These are phyloP conservation scores for Cynopterus sphinx DNA, from an alignment of 2,797 vertebrate species.

Conservation along the genomic window DNA sequence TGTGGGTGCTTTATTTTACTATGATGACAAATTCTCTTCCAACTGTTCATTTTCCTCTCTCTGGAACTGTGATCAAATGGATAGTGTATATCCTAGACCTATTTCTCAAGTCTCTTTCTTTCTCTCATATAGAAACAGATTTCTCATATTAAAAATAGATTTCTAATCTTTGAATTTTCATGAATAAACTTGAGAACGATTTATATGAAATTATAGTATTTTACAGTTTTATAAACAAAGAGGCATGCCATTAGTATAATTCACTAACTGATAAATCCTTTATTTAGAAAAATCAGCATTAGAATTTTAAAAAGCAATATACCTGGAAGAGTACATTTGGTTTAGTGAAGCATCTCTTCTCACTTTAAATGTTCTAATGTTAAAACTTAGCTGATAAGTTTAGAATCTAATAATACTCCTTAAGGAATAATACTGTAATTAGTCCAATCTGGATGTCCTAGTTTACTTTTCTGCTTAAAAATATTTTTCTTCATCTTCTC, in stretches of 20 bases:
- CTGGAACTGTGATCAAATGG: background rate
- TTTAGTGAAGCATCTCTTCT: slow-evolving; percentile 46
- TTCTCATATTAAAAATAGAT: background rate
- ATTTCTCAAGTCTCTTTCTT: slow-evolving; percentile 30
- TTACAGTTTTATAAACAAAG: slow-evolving; percentile 34
- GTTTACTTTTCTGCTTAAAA: slow-evolving; percentile 74
- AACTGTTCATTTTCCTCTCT: background rate
- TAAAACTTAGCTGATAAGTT: slow-evolving; percentile 75
- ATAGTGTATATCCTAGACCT: background rate
- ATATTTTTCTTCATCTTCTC: slow-evolving; percentile 59
- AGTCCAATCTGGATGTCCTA: slow-evolving; percentile 73
- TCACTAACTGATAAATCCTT: background rate
- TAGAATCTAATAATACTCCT: slow-evolving; percentile 77
- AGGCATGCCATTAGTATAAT: slow-evolving; percentile 4
- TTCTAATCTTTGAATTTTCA: slow-evolving; percentile 17
- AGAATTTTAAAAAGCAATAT: background rate
- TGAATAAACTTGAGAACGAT: background rate
- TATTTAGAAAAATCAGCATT: slow-evolving; percentile 33
- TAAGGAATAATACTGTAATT: slow-evolving; percentile 74
- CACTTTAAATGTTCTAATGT: slow-evolving; percentile 54
- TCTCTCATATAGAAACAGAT: background rate
- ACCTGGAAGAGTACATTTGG: slow-evolving; percentile 29
- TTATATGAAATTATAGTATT: slow-evolving; percentile 4
- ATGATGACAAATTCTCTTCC: background rate
- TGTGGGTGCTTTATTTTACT: background rate